Conservation (phyloP, 2,113 vertebrate genomes). For the Neogobius melanostomus region DNA sequence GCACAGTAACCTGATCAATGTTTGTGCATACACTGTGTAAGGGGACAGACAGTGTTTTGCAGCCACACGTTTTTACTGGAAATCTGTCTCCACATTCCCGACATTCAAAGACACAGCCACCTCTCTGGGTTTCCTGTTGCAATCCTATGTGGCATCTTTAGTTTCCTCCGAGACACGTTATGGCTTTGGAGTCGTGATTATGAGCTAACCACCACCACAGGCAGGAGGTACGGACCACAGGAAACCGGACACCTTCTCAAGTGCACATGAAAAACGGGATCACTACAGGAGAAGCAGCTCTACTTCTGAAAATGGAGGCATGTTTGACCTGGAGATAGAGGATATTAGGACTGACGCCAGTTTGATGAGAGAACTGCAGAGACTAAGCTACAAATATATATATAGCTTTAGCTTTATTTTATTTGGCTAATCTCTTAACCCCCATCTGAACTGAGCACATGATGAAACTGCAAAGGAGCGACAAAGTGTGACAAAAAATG, state of each 20-base stretch:
- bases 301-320: neutral
- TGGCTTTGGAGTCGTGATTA: slow-evolving; percentile 63
- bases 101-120: slow-evolving; percentile 59
- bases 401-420: too few species aligned
- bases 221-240: slow-evolving; percentile 63
- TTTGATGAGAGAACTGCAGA: neutral
- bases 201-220: slow-evolving; percentile 64
- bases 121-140: slow-evolving; percentile 75
- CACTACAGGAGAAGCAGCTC: slow-evolving; percentile 3
- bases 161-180: slow-evolving; percentile 69
- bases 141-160: slow-evolving; percentile 77
- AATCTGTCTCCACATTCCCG: slow-evolving; percentile 70
- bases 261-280: slow-evolving; percentile 27
- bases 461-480: too few species aligned
- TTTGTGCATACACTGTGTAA: slow-evolving; percentile 54
- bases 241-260: slow-evolving; percentile 53
- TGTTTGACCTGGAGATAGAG: neutral
- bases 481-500: too few species aligned
- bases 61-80: slow-evolving; percentile 72
- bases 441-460: too few species aligned
- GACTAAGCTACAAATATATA: neutral
- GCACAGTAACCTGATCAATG: slow-evolving; percentile 57
- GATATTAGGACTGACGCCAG: neutral
- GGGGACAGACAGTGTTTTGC: slow-evolving; percentile 58
- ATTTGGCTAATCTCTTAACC: too few species aligned